Base-by-base conservation (phyloP, 2,113 vertebrate genomes). In the Saccopteryx leptura region DNA sequence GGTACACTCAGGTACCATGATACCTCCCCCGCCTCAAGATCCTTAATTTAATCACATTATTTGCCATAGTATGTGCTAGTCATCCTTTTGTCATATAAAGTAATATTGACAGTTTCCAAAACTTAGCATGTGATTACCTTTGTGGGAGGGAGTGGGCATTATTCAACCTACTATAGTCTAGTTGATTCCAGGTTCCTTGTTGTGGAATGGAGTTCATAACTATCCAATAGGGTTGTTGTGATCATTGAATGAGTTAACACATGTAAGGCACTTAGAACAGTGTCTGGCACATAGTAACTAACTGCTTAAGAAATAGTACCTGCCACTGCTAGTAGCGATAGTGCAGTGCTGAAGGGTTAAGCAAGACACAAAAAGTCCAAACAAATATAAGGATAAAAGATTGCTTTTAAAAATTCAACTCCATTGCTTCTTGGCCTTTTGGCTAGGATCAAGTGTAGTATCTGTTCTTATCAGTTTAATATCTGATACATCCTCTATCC, bases 341-440 rank as follows among this genome's bases (percentile, higher is more conserved):
- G 15, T 23, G 39, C 24, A 75, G 39, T 33, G 46, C 9, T 88
- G 17, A 26, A 80, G 33, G 68, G 56, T 48, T 23, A 61, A 85
- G 46, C 9, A 63, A 90, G 80, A 81, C 5, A 31, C 54, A 76
- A 80, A 63, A 83, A 92, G 5, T 19, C 17, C 58, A 85, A 79
- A 91, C 23, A 46, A 76, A 11, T 61, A 61, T 61, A 75, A 74
- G 26, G 56, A 54, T 10, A 76, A 66, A 93, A 76, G 15, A 18
- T 7, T 76, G 14, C 69, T 76, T 93, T 95, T 84, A 48, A 11
- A 89, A 96, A 65, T 56, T 71, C 48, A 81, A 86, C 48, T 81
- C 54, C 48, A 52, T 31, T 75, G 39, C 39, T 39, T 39, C 39
- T 39, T 39, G 39, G 39, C 39, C 39, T 39, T 39, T 39, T 39